Evolutionary conservation across 2,888 invertebrate genomes (phyloP).

Genomic region (Agriopis aurantiaria): DNA sequence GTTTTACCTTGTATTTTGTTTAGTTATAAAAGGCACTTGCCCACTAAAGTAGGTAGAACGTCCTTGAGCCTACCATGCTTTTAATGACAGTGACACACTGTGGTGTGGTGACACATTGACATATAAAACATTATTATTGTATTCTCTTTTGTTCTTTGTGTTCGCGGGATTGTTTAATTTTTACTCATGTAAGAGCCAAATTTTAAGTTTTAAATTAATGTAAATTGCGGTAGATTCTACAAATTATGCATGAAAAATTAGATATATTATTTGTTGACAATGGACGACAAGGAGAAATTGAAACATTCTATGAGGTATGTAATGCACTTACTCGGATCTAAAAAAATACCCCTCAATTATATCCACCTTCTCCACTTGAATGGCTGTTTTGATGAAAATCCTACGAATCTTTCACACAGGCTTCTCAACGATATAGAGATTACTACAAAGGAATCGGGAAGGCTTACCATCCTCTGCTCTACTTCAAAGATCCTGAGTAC

Average conservation of each 20-base stretch:
- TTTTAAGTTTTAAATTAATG: background rate
- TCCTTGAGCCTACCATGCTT: too few relatives aligned
- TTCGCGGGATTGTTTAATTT: too few relatives aligned
- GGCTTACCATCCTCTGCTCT: constrained; percentile 85
- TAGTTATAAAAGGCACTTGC: too few relatives aligned
- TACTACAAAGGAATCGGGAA: constrained; percentile 87
- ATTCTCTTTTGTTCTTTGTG: too few relatives aligned
- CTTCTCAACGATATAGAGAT: constrained; percentile 86
- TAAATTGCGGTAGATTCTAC: background rate
- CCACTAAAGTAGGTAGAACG: too few relatives aligned
- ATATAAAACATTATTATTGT: too few relatives aligned
- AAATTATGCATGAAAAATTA: constrained; percentile 11
- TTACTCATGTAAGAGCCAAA: too few relatives aligned
- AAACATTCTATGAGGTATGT: constrained; percentile 77
- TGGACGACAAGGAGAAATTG: constrained; percentile 75
- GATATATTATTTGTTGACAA: constrained; percentile 75
- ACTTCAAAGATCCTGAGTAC: constrained; percentile 82
- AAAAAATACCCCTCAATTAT: too few relatives aligned
- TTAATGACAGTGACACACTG: too few relatives aligned
- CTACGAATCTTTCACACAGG: constrained; percentile 62
- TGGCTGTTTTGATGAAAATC: background rate
- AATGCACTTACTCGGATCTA: background rate
- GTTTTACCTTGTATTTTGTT: too few relatives aligned
- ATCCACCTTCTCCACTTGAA: too few relatives aligned
- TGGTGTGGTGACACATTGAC: too few relatives aligned